These are phyloP conservation scores for Leucophora obtusa DNA, from an alignment of 2,888 invertebrate genomes.

Conservation along the genomic window DNA sequence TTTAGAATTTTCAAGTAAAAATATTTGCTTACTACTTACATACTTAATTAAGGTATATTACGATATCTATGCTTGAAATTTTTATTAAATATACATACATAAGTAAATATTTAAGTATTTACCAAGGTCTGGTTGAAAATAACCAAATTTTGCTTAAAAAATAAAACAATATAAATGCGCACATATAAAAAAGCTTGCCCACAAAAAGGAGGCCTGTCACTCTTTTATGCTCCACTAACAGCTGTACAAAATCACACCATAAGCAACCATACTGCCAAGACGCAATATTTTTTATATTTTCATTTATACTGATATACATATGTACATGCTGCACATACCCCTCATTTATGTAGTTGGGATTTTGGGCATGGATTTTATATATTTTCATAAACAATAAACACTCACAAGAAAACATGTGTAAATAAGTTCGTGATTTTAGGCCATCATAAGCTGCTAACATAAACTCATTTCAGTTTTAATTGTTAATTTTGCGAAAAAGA, in stretches of 20 bases:
- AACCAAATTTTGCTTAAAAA: too few species aligned
- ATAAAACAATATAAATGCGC: neutral
- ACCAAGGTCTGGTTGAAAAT: too few species aligned
- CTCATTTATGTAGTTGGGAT: neutral
- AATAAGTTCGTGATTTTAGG: conserved; percentile 4
- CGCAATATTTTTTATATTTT: conserved; percentile 5
- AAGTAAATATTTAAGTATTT: too few species aligned
- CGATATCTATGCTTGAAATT: too few species aligned
- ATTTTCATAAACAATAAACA: neutral
- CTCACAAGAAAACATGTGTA: too few species aligned
- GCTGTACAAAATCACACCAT: neutral
- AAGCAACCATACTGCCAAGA: neutral
- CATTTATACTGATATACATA: neutral
- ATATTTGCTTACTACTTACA: too few species aligned
- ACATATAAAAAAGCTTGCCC: neutral
- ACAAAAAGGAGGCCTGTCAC: conserved; percentile 13
- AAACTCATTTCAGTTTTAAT: neutral
- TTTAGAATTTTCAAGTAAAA: too few species aligned
- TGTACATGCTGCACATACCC: neutral
- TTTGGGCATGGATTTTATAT: conserved; percentile 10
- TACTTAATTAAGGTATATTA: too few species aligned
- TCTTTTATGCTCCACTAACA: neutral
- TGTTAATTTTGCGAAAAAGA: neutral
- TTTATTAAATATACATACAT: too few species aligned
- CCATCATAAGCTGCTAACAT: conserved; percentile 13